Evolutionary conservation across 2,113 vertebrate species (phyloP), one percentile per base, ranked within the genome.

Genomic region (Rattus rattus): DNA sequence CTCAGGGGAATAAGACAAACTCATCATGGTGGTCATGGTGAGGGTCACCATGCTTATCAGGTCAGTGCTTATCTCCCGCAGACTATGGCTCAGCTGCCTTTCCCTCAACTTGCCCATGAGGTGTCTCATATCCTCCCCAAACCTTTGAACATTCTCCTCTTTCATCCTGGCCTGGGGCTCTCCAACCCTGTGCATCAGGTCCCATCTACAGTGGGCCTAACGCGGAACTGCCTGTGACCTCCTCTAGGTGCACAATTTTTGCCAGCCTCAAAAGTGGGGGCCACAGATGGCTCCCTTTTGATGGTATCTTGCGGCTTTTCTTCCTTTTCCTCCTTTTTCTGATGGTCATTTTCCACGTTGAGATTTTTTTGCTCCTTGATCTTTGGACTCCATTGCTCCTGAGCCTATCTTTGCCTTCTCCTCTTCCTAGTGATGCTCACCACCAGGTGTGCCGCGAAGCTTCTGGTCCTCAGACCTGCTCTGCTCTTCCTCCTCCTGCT

Each of bases 1-100:
- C 88, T 97, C 94, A 97, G 63, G 63, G 97, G 96, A 96, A 96
- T 97, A 95, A 97, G 96, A 96, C 97, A 97, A 92, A 97, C n/a
- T 97, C 96, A 92, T 96, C 95, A 36, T 85, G 93, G 43, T 95
- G 94, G 76, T 92, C 93, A 72, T 54, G 93, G 88, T 94, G 89
- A 52, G 96, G 97, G 24, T 43, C 43, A 43, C 43, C 43, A 43
- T 43, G 43, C 43, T 43, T 43, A 43, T 43, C 43, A 94, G 93
- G 49, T 97, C 96, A 70, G 72, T 95, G 70, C 96, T 96, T 70
- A 97, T 91, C 47, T 93, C 96, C 56, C 70, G 36, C 16, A 92
- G 59, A 87, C n/a, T n/a, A n/a, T n/a, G n/a, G n/a, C n/a, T n/a
- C n/a, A 85, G 72, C 65, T 96, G 96, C 28, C 52, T 96, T 80